Base-by-base conservation (phyloP, 2,797 vertebrate genomes). In the Peromyscus aztecus region DNA sequence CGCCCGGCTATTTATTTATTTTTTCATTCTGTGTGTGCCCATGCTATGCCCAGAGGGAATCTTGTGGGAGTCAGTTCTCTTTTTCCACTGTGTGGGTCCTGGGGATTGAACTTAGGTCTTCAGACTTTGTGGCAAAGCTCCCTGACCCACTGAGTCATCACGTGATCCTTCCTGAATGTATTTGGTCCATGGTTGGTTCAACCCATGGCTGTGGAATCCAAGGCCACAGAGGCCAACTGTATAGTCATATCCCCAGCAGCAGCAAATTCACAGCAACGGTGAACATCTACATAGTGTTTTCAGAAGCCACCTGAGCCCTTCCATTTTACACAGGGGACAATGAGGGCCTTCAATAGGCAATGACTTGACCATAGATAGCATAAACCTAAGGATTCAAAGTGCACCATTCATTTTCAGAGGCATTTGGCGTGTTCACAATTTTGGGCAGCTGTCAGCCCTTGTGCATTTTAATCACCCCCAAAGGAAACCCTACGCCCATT, bases 311-410 rank as follows among this genome's bases (percentile, higher is more conserved):
- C 2, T 2, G 9, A 94, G 43, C n/a, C 11, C n/a, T 75, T 73
- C 43, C 9, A 8, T 67, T 55, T 59, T 69, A 46, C 29, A 31
- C 31, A 78, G 34, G 83, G 71, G 52, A 89, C 55, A 21, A 14
- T 0, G 31, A 4, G 49, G 49, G 23, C 31, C 29, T 24, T 0
- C 2, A 21, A 80, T 3, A 24, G 19, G 7, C 12, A 69, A 37
- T 31, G 90, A 55, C 29, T 37, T 2, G 69, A 34, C 14, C 46
- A 1, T 0, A 1, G 27, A 49, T 65, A n/a, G 40, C 55, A 43
- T 46, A 27, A 81, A 46, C 65, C 57, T 52, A 37, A 63, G 8
- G 12, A 14, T 81, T 76, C 21, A 90, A 75, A 37, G 31, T 24
- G 31, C 4, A 31, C 63, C 11, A 23, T 23, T 10, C 6, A 31